Conservation (phyloP, 1,140 invertebrate species). For the roundworm (Caenorhabditis elegans) region DNA sequence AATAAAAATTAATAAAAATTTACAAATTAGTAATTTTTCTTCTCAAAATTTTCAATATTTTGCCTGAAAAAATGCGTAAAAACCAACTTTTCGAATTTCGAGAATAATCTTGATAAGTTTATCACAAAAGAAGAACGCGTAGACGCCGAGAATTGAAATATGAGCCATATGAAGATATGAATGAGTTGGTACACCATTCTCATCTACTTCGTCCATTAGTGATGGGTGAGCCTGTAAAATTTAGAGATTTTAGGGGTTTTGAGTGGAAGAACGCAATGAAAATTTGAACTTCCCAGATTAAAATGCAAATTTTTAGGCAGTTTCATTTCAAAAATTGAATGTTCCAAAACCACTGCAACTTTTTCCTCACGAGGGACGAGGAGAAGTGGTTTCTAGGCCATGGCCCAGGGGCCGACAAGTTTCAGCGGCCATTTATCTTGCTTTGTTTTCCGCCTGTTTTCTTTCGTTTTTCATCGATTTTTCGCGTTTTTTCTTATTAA, state of each 20-base stretch:
- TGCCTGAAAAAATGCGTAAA: background rate
- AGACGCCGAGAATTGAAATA: conserved; percentile 62
- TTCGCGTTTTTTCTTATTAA: too few relatives aligned
- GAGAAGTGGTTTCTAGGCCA: too few relatives aligned
- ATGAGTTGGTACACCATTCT: conserved; percentile 41
- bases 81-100: conserved; percentile 58
- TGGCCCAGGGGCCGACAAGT: too few relatives aligned
- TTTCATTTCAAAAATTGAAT: too few relatives aligned
- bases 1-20: too few relatives aligned
- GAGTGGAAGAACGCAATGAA: background rate
- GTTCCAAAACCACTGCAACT: too few relatives aligned
- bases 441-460: too few relatives aligned
- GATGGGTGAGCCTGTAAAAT: conserved; percentile 35
- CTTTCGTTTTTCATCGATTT: background rate
- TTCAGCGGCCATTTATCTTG: too few relatives aligned
- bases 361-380: too few relatives aligned
- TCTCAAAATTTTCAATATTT: background rate
- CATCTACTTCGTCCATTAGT: conserved; percentile 54
- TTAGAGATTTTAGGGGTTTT: background rate
- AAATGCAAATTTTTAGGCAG: too few relatives aligned
- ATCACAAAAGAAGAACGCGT: conserved; percentile 64
- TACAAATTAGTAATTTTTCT: background rate
- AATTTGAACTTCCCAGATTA: too few relatives aligned
- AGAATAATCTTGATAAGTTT: conserved; percentile 64
- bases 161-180: conserved; percentile 60